These are phyloP conservation scores for Anseranas semipalmata DNA, from an alignment of 2,113 vertebrate species.

Conservation along the genomic window DNA sequence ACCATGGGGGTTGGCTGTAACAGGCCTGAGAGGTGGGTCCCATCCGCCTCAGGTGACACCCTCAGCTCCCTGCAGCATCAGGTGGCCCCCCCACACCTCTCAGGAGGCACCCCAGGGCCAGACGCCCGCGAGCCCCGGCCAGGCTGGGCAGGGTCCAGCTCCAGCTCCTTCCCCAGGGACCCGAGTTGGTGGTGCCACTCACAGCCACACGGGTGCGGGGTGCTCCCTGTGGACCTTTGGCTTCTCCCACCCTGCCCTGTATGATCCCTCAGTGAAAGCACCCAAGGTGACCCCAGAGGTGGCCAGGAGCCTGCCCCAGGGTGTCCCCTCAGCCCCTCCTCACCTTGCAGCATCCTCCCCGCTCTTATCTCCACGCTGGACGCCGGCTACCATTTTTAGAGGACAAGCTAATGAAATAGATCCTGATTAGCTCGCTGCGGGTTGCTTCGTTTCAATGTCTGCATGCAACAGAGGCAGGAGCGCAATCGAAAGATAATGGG, in stretches of 20 bases:
- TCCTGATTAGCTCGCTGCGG: neutral
- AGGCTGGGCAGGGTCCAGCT: neutral
- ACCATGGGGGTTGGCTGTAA: neutral
- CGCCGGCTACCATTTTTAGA: neutral
- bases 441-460: neutral
- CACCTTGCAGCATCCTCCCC: neutral
- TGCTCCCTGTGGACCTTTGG: neutral
- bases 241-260: neutral
- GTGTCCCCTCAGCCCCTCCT: neutral
- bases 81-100: neutral
- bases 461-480: neutral
- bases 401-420: neutral
- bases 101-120: neutral
- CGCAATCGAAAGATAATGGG: neutral
- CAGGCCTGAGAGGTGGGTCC: neutral
- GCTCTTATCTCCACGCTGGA: neutral
- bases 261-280: neutral
- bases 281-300: neutral
- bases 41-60: neutral
- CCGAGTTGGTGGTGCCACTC: neutral
- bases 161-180: too few relatives aligned
- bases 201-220: accelerated
- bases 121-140: accelerated
- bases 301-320: neutral
- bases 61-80: neutral